These are phyloP conservation scores for Bombus waltoni DNA, from an alignment of 1,140 invertebrate species.

Conservation along the genomic window DNA sequence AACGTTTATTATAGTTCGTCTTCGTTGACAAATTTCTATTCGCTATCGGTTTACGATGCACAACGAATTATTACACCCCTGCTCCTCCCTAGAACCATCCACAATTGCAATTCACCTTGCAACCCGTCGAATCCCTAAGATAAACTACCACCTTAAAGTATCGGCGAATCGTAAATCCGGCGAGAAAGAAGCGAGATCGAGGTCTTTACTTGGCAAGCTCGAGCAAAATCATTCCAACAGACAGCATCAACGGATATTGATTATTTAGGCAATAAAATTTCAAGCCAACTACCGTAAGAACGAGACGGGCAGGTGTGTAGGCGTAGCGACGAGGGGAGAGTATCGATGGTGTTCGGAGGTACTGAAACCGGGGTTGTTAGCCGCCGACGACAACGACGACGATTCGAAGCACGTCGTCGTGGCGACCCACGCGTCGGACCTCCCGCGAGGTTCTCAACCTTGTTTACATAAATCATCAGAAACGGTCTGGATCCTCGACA, in stretches of 20 bases:
- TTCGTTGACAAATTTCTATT: no score
- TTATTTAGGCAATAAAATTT: conserved; percentile 31
- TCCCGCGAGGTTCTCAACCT: conserved; percentile 60
- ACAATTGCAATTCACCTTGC: no score
- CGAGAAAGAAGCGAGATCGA: background rate
- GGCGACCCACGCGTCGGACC: conserved; percentile 39
- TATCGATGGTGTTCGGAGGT: conserved; percentile 14
- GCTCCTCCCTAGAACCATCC: background rate
- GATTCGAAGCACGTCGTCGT: conserved; percentile 47
- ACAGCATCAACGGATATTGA: background rate
- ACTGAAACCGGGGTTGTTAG: conserved; percentile 35
- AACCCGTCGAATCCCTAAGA: background rate
- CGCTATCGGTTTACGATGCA: no score
- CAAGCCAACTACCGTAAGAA: conserved; percentile 17
- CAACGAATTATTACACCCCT: background rate
- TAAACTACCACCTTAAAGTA: background rate
- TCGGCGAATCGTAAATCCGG: background rate
- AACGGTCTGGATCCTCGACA: conserved; percentile 27
- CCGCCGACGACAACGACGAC: conserved; percentile 20
- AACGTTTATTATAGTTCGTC: no score
- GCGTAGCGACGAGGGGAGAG: background rate
- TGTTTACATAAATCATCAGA: conserved; percentile 65
- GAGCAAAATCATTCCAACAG: background rate
- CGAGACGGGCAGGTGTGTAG: conserved; percentile 23
- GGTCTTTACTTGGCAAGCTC: background rate